Evolutionary conservation across 1,140 invertebrate genomes (phyloP).

Genomic region (Pristionchus pacificus): DNA sequence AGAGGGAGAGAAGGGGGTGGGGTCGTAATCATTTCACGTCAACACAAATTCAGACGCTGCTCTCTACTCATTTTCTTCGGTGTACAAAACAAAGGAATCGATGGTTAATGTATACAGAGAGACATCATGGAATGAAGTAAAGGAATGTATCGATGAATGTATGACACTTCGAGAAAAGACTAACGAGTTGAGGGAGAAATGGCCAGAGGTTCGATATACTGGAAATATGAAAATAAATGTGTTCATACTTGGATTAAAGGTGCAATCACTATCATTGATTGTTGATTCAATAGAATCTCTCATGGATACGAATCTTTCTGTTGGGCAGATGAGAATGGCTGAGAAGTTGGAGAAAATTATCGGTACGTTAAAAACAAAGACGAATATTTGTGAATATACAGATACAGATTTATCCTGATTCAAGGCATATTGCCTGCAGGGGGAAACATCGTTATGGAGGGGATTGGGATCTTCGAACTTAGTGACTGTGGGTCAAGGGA

Average conservation of each 20-base stretch:
- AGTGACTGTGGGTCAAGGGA: background rate
- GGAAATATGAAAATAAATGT: background rate
- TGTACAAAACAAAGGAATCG: too few species aligned
- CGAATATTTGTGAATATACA: too few species aligned
- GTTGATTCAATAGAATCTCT: constrained; percentile 51
- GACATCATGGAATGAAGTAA: background rate
- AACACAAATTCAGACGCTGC: too few species aligned
- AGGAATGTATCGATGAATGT: background rate
- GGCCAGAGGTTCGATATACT: background rate
- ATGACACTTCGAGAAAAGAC: background rate
- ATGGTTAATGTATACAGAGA: constrained; percentile 1
- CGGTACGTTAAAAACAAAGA: constrained; percentile 40
- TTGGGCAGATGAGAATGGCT: constrained; percentile 79
- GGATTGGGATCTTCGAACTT: too few species aligned
- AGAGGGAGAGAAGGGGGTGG: too few species aligned
- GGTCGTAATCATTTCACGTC: too few species aligned
- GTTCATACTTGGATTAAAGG: background rate
- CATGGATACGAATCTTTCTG: constrained; percentile 70
- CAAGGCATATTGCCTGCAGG: too few species aligned
- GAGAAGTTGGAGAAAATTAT: constrained; percentile 80
- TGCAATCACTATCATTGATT: background rate
- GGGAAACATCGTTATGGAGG: too few species aligned
- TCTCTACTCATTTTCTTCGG: too few species aligned
- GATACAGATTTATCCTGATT: too few species aligned
- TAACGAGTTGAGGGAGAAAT: background rate